These are phyloP conservation scores for Chaetodon trifasciatus DNA, from an alignment of 2,797 vertebrate species.

Conservation along the genomic window DNA sequence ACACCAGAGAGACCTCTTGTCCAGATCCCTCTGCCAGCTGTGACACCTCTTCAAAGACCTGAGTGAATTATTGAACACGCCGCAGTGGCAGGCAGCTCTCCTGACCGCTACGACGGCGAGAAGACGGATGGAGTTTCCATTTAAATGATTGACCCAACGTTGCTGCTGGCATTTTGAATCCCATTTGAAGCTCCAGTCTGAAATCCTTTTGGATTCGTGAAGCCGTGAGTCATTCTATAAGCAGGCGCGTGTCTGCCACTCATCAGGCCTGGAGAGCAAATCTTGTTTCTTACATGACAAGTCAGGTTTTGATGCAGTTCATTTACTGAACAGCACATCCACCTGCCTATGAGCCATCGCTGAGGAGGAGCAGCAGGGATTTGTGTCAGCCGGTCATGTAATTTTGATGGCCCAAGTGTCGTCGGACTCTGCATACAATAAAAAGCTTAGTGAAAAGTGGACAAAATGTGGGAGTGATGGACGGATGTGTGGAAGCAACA, in stretches of 20 bases:
- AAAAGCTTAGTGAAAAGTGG: background rate
- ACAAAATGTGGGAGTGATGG: conserved; percentile 15
- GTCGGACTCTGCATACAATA: background rate
- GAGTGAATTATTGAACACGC: conserved; percentile 55
- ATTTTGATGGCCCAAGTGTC: conserved; percentile 9
- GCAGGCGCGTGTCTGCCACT: conserved; percentile 1
- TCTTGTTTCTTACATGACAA: conserved; percentile 35
- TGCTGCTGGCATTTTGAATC: conserved; percentile 41
- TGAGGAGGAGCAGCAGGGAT: conserved; percentile 33
- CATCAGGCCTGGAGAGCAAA: conserved; percentile 14
- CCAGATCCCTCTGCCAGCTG: conserved; percentile 37
- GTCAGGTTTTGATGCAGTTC: conserved; percentile 28
- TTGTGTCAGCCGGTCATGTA: conserved; percentile 32
- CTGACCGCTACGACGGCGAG: conserved; percentile 21
- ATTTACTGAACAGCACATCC: conserved; percentile 18
- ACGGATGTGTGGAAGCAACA: conserved; percentile 20
- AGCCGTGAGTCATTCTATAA: conserved; percentile 27
- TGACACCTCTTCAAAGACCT: conserved; percentile 45
- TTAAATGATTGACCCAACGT: conserved; percentile 48
- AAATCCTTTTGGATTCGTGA: conserved; percentile 37
- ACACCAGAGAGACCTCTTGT: conserved; percentile 33
- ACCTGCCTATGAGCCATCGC: conserved; percentile 32
- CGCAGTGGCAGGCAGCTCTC: conserved; percentile 10
- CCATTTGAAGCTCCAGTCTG: conserved; percentile 28
- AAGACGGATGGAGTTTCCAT: conserved; percentile 43